A percentile compares a stretch with the other conserved stretches of the same genome.
These are phyloP conservation scores for Gisinianus flammeolus DNA, from an alignment of 2,888 invertebrate genomes.

Conservation along the genomic window DNA sequence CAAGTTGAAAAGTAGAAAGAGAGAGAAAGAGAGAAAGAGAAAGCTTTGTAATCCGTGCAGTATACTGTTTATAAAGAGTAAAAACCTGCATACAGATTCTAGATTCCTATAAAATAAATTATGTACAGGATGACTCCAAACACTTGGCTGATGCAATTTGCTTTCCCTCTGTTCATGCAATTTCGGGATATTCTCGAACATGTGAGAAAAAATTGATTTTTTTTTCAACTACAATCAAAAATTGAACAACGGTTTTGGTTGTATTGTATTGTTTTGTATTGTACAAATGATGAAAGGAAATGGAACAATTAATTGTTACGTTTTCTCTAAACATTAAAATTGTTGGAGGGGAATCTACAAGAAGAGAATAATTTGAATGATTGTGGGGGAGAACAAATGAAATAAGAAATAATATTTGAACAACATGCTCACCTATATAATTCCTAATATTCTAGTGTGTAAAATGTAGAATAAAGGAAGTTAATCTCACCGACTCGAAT, in stretches of 20 bases:
- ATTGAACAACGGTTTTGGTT: too few relatives aligned
- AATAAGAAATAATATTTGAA: not conserved
- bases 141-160: too few relatives aligned
- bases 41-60: not conserved
- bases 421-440: not conserved
- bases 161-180: too few relatives aligned
- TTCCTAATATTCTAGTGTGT: not conserved
- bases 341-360: too few relatives aligned
- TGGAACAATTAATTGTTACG: too few relatives aligned
- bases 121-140: not conserved
- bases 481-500: not conserved
- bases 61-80: not conserved
- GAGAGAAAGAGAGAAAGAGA: not conserved
- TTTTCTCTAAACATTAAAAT: too few relatives aligned
- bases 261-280: too few relatives aligned
- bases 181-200: not conserved
- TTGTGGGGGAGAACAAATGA: not conserved
- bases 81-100: not conserved
- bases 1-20: not conserved
- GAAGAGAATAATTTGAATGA: not conserved
- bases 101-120: not conserved
- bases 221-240: too few relatives aligned
- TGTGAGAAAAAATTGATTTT: too few relatives aligned
- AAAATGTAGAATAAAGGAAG: slow-evolving; percentile 2
- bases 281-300: too few relatives aligned